Percentiles rank a stretch among this genome's conserved stretches.
Evolutionary conservation across 2,113 vertebrate species (phyloP).

Genomic region (Sylvietta virens): DNA sequence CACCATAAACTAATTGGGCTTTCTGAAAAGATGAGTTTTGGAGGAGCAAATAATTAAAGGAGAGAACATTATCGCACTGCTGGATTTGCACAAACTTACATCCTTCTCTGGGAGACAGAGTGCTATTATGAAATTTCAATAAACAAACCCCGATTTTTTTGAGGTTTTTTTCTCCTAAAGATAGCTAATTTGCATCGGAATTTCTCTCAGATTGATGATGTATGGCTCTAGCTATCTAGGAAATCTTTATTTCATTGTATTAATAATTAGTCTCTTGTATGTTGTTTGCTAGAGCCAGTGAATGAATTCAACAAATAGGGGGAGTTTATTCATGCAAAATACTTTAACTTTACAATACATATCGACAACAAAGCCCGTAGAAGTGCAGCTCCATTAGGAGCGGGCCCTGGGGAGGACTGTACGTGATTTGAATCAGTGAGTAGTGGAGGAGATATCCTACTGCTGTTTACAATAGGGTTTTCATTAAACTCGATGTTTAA

Average conservation of each 20-base stretch:
- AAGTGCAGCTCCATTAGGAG: neutral
- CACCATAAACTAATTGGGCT: fast-evolving
- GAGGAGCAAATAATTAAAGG: neutral
- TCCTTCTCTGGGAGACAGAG: neutral
- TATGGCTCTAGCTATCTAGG: neutral
- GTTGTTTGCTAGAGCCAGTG: neutral
- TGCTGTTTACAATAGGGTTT: conserved; percentile 8
- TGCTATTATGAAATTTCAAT: neutral
- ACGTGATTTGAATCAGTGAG: conserved; percentile 17
- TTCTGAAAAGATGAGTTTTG: neutral
- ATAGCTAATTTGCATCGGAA: neutral
- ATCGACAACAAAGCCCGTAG: neutral
- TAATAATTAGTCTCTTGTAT: neutral
- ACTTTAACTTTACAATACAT: neutral
- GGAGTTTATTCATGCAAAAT: neutral
- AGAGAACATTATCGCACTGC: fast-evolving
- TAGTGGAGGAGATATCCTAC: neutral
- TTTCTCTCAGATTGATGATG: neutral
- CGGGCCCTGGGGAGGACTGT: neutral
- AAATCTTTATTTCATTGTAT: neutral
- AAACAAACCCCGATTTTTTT: fast-evolving
- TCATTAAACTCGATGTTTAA: conserved; percentile 30
- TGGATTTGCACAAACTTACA: neutral
- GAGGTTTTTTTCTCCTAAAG: neutral
- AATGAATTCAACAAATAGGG: neutral